Percentiles rank a stretch among this genome's conserved stretches.
phyloP scores from a whole-genome alignment of 2,797 vertebrate species.

The Neomorphus geoffroyi region DNA sequence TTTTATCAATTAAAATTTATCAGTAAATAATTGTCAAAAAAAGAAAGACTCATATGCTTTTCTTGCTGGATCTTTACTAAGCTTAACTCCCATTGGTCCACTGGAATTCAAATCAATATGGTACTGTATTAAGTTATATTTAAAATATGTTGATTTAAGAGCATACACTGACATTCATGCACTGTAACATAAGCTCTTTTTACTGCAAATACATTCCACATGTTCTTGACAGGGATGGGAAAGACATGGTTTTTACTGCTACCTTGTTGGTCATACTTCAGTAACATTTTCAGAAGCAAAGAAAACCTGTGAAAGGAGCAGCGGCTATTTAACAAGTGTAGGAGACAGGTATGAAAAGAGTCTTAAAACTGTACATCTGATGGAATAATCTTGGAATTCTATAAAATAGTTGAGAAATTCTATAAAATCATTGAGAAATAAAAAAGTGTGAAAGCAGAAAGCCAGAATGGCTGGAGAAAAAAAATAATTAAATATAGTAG shows the following conservation, averaged over 20 bases:
- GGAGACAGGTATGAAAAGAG: slow-evolving; percentile 80
- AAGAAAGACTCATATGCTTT: neutral
- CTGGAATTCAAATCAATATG: neutral
- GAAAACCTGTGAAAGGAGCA: slow-evolving; percentile 74
- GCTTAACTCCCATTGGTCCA: neutral
- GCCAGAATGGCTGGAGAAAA: neutral
- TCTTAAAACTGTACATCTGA: neutral
- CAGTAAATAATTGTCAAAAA: neutral
- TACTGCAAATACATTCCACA: neutral
- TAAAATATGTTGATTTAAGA: neutral
- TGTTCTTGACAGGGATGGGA: slow-evolving; percentile 82
- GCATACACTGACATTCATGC: neutral
- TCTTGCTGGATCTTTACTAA: neutral
- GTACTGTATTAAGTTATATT: neutral
- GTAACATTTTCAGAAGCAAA: slow-evolving; percentile 85
- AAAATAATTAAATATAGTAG: neutral
- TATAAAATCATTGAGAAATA: too few relatives aligned
- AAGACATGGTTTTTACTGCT: slow-evolving; percentile 84
- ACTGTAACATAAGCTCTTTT: neutral
- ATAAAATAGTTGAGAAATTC: neutral
- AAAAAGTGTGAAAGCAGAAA: neutral
- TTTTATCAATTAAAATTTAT: neutral
- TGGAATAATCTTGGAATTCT: neutral
- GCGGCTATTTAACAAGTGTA: slow-evolving; percentile 79
- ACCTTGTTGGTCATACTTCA: slow-evolving; percentile 80